A percentile compares a stretch with the other conserved stretches of the same genome.
phyloP scores from a whole-genome alignment of 2,113 vertebrate species.

The Lagopus muta region DNA sequence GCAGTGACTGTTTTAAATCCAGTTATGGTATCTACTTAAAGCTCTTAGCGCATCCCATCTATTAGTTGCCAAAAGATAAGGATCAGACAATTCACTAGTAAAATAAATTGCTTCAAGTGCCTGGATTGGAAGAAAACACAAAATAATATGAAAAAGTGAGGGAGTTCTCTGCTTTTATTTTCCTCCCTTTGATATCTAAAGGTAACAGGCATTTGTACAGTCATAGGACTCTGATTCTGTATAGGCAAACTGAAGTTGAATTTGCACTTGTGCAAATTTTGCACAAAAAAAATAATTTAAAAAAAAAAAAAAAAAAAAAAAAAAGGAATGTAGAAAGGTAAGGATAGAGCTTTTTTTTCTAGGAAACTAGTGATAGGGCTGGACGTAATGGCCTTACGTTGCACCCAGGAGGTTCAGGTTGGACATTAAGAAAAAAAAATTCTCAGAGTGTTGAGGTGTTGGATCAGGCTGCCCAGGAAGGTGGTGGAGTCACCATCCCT shows the following conservation, averaged over 20 bases:
- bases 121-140: not conserved
- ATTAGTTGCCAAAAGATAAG: conserved; percentile 39
- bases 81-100: not conserved
- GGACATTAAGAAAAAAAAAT: too few relatives aligned
- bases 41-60: conserved; percentile 16
- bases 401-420: too few relatives aligned
- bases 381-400: too few relatives aligned
- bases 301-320: not conserved
- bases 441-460: too few relatives aligned
- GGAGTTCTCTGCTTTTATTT: not conserved
- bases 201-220: not conserved
- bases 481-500: too few relatives aligned
- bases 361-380: too few relatives aligned
- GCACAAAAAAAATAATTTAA: too few relatives aligned
- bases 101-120: conserved; percentile 28
- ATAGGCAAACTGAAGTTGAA: not conserved
- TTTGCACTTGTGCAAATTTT: not conserved
- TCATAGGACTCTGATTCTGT: not conserved
- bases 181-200: not conserved
- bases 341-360: too few relatives aligned
- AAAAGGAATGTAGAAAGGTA: too few relatives aligned
- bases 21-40: conserved; percentile 40
- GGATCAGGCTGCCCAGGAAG: too few relatives aligned
- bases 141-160: not conserved
- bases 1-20: conserved; percentile 19